These are phyloP conservation scores for Pangasius larnaudii DNA, from an alignment of 2,797 vertebrate genomes.

Conservation along the genomic window DNA sequence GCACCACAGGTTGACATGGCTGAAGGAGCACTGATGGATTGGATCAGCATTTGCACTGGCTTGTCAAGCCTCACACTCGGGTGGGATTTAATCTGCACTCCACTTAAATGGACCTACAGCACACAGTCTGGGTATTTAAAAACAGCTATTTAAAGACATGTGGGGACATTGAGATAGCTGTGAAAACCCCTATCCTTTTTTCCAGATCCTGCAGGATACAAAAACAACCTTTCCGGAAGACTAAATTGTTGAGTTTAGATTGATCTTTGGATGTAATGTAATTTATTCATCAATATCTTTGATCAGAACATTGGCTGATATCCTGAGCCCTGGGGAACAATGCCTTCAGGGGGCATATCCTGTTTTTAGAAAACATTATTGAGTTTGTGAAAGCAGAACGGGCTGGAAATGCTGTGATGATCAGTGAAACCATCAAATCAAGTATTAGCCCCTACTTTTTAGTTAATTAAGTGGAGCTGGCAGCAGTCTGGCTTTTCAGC, in stretches of 20 bases:
- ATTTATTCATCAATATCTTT: conserved; percentile 40
- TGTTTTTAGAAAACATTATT: conserved; percentile 42
- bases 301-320: conserved; percentile 29
- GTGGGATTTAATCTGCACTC: conserved; percentile 41
- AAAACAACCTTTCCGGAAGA: neutral
- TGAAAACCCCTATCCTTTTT: neutral
- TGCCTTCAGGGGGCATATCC: neutral
- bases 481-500: neutral
- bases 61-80: conserved; percentile 27
- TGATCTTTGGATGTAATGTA: neutral
- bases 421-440: conserved; percentile 39
- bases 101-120: conserved; percentile 11
- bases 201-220: neutral
- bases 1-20: neutral
- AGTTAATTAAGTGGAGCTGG: conserved; percentile 22
- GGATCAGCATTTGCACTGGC: conserved; percentile 36
- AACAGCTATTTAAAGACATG: conserved; percentile 21
- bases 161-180: neutral
- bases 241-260: neutral
- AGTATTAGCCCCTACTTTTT: conserved; percentile 33
- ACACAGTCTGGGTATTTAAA: conserved; percentile 32
- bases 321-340: conserved; percentile 12
- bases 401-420: conserved; percentile 23
- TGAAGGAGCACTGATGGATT: conserved; percentile 37
- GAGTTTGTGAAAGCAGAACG: conserved; percentile 21